These are phyloP conservation scores for Garra rufa DNA, from an alignment of 2,113 vertebrate species.

Conservation along the genomic window DNA sequence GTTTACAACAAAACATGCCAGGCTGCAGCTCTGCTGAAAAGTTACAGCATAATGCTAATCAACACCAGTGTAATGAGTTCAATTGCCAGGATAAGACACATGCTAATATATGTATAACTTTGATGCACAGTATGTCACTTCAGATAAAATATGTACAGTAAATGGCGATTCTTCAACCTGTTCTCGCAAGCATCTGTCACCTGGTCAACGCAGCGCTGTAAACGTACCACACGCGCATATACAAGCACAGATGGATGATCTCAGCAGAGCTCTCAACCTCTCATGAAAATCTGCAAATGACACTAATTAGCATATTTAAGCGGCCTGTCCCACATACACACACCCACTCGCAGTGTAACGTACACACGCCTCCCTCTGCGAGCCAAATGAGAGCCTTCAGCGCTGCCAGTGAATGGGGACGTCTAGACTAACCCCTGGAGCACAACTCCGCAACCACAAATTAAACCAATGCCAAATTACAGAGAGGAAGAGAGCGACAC, in stretches of 20 bases:
- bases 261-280: conserved; percentile 3
- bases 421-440: conserved; percentile 38
- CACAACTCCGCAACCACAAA: conserved; percentile 12
- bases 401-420: not conserved
- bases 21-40: no score
- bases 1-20: no score
- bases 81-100: no score
- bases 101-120: not conserved
- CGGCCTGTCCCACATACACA: conserved; percentile 3
- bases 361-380: not conserved
- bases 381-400: conserved; percentile 12
- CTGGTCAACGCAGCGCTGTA: not conserved
- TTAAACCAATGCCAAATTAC: conserved; percentile 34
- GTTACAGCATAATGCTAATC: no score
- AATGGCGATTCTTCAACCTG: not conserved
- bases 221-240: not conserved
- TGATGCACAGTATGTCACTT: not conserved
- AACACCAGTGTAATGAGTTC: no score
- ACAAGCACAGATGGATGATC: conserved; percentile 17
- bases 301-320: conserved; percentile 36
- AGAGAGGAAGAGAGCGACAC: conserved; percentile 9
- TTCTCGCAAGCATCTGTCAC: not conserved
- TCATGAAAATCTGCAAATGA: conserved; percentile 35
- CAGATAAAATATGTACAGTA: not conserved
- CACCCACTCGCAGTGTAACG: not conserved